Conservation (phyloP, 1,140 invertebrate genomes). For the Pogonomyrmex californicus region DNA sequence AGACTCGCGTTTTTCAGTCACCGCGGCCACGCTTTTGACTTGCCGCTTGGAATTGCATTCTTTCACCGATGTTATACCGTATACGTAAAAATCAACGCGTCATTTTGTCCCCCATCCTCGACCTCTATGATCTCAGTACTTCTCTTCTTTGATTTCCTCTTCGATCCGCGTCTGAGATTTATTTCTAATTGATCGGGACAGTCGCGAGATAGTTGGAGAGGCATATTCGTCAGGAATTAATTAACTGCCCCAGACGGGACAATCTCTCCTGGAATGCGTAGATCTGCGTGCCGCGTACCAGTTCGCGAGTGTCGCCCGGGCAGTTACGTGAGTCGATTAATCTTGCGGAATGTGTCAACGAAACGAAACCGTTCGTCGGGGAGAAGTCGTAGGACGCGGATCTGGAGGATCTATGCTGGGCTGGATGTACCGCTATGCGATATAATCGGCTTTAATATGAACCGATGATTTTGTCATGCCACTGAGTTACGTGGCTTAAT, state of each 20-base stretch:
- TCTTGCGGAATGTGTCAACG: conserved; percentile 63
- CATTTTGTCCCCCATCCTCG: not conserved
- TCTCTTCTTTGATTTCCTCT: not conserved
- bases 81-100: not conserved
- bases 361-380: conserved; percentile 23
- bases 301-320: conserved; percentile 9
- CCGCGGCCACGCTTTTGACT: conserved; percentile 58
- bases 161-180: not conserved
- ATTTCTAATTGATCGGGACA: not conserved
- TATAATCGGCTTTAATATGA: conserved; percentile 33
- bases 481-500: conserved; percentile 25
- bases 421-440: conserved; percentile 46
- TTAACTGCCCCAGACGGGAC: not conserved
- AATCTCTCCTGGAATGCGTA: conserved; percentile 31
- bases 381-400: conserved; percentile 40
- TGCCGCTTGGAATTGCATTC: conserved; percentile 16
- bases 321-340: conserved; percentile 52
- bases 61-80: conserved; percentile 26
- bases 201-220: not conserved
- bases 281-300: conserved; percentile 14
- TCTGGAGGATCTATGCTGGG: conserved; percentile 17
- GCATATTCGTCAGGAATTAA: not conserved
- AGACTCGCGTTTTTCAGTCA: conserved; percentile 43
- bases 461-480: conserved; percentile 24
- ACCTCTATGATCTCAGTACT: not conserved